phyloP scores from a whole-genome alignment of 2,797 vertebrate species.

The Scolopax bukidnonensis region DNA sequence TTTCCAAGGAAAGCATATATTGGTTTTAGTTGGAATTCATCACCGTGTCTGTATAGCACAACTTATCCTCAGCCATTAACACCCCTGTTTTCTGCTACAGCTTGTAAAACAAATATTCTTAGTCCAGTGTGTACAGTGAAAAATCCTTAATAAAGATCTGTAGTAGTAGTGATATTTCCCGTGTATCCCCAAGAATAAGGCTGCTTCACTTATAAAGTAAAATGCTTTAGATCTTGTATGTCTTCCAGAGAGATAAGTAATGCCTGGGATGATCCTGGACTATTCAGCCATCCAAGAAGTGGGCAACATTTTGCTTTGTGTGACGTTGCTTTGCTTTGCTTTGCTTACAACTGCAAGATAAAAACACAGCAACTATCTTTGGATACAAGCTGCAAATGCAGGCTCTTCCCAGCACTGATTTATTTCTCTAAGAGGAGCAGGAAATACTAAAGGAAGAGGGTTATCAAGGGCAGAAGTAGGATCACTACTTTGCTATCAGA shows the following conservation, averaged over 20 bases:
- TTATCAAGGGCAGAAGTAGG: not conserved
- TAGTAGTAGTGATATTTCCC: not conserved
- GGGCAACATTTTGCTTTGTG: not conserved
- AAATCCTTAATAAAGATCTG: not conserved
- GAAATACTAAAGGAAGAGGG: not conserved
- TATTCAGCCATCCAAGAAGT: not conserved
- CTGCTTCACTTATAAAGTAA: not conserved
- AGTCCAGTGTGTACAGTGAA: not conserved
- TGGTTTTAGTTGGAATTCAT: not conserved
- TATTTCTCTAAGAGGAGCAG: not conserved
- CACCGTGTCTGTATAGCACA: not conserved
- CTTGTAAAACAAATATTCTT: not conserved
- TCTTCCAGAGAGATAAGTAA: not conserved
- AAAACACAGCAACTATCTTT: not conserved
- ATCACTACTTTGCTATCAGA: not conserved
- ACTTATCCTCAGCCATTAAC: not conserved
- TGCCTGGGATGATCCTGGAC: not conserved
- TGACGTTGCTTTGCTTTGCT: not conserved
- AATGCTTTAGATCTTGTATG: not conserved
- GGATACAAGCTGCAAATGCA: not conserved
- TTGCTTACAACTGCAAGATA: not conserved
- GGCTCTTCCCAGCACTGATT: not conserved
- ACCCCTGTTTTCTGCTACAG: not conserved
- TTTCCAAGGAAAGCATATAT: not conserved
- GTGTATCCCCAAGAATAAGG: not conserved